phyloP scores from a whole-genome alignment of 2,797 vertebrate genomes.

The Oreonectes daqikongensis region DNA sequence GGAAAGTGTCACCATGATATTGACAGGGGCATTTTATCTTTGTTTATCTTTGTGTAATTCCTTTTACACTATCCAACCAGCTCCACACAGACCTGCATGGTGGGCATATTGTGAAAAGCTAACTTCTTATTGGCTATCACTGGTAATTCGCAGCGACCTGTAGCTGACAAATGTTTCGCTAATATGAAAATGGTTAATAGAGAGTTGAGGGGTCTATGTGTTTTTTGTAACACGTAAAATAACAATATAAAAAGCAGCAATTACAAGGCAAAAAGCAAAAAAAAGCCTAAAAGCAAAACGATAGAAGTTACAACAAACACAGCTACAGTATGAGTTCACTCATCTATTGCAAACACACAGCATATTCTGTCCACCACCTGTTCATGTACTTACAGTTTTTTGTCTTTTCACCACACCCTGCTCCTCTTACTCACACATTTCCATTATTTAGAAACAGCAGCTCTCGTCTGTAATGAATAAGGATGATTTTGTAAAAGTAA shows the following conservation, averaged over 20 bases:
- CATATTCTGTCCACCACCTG: neutral
- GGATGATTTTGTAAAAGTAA: conserved; percentile 51
- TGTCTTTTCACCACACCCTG: neutral
- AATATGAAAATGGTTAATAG: no score
- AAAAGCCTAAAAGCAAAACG: neutral
- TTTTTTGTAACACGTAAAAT: no score
- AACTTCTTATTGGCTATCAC: neutral
- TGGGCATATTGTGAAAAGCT: conserved; percentile 40
- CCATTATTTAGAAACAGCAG: neutral
- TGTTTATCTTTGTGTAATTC: conserved; percentile 29
- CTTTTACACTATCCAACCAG: conserved; percentile 27
- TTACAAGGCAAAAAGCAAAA: neutral
- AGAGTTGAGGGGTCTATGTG: no score
- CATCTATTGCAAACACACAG: conserved; percentile 13
- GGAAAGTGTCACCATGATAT: neutral
- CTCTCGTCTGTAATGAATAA: conserved; percentile 37
- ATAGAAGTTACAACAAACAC: neutral
- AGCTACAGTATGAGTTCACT: neutral
- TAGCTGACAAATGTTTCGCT: no score
- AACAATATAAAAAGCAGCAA: no score
- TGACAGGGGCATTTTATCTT: neutral
- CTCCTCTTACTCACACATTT: neutral
- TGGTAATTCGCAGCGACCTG: no score
- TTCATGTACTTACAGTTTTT: neutral
- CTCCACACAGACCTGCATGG: conserved; percentile 10